A percentile compares a stretch with the other conserved stretches of the same genome.
Evolutionary conservation across 2,113 vertebrate genomes (phyloP).

Genomic region (Nyctereutes procyonoides): DNA sequence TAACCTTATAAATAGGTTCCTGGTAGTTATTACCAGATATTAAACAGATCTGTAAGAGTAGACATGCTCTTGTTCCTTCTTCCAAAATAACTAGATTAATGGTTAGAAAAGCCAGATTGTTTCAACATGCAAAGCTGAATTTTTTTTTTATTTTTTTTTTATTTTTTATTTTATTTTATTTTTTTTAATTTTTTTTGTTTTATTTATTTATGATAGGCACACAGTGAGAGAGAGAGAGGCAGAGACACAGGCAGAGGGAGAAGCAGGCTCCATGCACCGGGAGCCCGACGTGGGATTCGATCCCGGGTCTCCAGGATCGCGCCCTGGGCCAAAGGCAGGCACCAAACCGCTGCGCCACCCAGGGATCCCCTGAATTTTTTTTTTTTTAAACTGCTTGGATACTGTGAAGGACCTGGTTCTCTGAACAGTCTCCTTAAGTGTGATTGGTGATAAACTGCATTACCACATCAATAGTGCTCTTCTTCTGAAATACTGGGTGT

Average conservation of each 20-base stretch:
- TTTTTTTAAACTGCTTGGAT: not conserved
- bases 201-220: no score
- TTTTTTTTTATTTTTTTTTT: not conserved
- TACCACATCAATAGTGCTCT: not conserved
- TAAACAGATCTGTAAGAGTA: not conserved
- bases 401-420: constrained; percentile 40
- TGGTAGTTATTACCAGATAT: not conserved
- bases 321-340: no score
- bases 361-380: no score
- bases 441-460: not conserved
- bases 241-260: no score
- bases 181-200: no score
- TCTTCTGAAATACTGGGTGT: not conserved
- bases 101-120: not conserved
- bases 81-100: not conserved
- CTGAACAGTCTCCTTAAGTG: not conserved
- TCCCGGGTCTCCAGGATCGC: no score
- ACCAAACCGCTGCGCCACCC: no score
- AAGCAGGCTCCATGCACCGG: no score
- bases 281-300: no score
- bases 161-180: no score
- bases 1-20: not conserved
- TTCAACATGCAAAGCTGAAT: not conserved
- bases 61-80: not conserved
- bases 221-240: no score